Percentiles rank a stretch among this genome's conserved stretches.
These are phyloP conservation scores for Gerosis bhagava DNA, from an alignment of 2,888 invertebrate species.

Conservation along the genomic window DNA sequence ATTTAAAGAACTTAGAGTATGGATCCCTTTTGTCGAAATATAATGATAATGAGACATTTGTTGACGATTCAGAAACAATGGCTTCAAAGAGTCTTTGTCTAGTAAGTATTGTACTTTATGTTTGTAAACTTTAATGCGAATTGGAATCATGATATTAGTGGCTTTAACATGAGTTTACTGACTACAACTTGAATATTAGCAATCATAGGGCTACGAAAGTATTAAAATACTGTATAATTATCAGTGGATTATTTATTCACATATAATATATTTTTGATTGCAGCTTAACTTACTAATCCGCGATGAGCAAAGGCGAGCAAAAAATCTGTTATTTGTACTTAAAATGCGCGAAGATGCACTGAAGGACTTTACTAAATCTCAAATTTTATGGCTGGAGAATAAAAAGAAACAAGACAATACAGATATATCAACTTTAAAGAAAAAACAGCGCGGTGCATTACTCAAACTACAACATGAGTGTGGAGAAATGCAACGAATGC, in stretches of 20 bases:
- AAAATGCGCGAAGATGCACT: slow-evolving; percentile 76
- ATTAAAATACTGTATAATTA: too few relatives aligned
- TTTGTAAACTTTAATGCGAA: slow-evolving; percentile 50
- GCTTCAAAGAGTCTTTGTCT: slow-evolving; percentile 77
- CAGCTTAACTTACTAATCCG: slow-evolving; percentile 78
- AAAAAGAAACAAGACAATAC: slow-evolving; percentile 72
- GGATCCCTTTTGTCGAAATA: slow-evolving; percentile 57
- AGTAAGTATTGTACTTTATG: slow-evolving; percentile 68
- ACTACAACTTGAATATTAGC: too few relatives aligned
- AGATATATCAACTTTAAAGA: slow-evolving; percentile 80
- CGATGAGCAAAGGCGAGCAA: slow-evolving; percentile 76
- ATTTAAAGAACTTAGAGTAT: slow-evolving; percentile 54
- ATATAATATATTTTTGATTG: slow-evolving; percentile 36
- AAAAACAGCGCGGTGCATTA: slow-evolving; percentile 85
- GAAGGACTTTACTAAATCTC: slow-evolving; percentile 75
- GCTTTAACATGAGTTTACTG: slow-evolving; percentile 4
- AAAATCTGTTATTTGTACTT: slow-evolving; percentile 68
- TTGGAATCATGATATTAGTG: slow-evolving; percentile 14
- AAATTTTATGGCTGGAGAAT: slow-evolving; percentile 73
- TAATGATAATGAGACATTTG: slow-evolving; percentile 59
- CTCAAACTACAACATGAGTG: slow-evolving; percentile 85
- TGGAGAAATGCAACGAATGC: slow-evolving; percentile 85
- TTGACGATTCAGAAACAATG: slow-evolving; percentile 69
- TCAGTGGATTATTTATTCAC: too few relatives aligned
- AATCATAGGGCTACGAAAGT: too few relatives aligned